Evolutionary conservation across 1,140 invertebrate species (phyloP).

Genomic region (Temnothorax nylanderi): DNA sequence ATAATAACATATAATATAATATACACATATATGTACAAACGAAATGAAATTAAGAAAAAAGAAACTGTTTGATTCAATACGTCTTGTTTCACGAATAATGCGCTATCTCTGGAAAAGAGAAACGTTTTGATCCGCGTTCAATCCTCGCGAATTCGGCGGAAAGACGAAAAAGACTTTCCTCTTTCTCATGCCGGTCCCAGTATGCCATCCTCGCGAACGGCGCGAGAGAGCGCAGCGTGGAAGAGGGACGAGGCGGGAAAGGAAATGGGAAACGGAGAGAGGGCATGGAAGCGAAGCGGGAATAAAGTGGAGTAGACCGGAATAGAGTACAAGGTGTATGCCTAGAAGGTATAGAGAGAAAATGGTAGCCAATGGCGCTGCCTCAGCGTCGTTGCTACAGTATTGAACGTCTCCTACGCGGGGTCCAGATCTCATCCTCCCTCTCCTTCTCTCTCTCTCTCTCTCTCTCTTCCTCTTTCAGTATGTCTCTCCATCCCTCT

Average conservation of each 20-base stretch:
- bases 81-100: background rate
- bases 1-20: background rate
- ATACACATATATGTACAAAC: background rate
- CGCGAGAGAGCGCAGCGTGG: slow-evolving; percentile 25
- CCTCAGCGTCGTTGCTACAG: slow-evolving; percentile 78
- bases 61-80: background rate
- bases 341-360: slow-evolving; percentile 77
- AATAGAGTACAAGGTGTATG: slow-evolving; percentile 76
- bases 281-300: slow-evolving; percentile 51
- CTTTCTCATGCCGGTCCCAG: slow-evolving; percentile 7
- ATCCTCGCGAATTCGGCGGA: slow-evolving; percentile 16
- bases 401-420: slow-evolving; percentile 82
- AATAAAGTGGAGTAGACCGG: slow-evolving; percentile 72
- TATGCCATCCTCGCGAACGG: slow-evolving; percentile 41
- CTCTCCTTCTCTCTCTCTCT: slow-evolving; percentile 33
- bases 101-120: background rate
- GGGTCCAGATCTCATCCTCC: slow-evolving; percentile 66
- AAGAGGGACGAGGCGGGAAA: slow-evolving; percentile 39
- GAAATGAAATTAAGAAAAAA: background rate
- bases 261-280: slow-evolving; percentile 34
- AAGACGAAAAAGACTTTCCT: slow-evolving; percentile 39
- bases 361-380: slow-evolving; percentile 82
- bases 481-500: slow-evolving; percentile 11
- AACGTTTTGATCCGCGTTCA: background rate
- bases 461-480: slow-evolving; percentile 41